These are phyloP conservation scores for Elachura formosa DNA, from an alignment of 2,113 vertebrate genomes.

Conservation along the genomic window DNA sequence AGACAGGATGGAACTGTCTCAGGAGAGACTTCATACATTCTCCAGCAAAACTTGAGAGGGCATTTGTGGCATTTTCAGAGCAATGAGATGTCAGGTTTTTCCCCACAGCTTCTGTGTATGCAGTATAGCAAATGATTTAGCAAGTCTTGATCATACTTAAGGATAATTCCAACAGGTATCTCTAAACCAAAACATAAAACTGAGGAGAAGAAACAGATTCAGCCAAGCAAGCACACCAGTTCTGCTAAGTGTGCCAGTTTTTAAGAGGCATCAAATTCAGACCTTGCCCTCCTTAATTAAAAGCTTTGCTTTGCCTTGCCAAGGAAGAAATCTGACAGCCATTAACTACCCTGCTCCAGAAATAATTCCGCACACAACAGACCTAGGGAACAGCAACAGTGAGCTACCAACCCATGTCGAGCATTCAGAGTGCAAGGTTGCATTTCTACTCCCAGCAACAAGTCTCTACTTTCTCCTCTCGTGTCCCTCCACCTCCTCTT, in stretches of 20 bases:
- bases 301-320: conserved; percentile 19
- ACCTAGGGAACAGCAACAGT: not conserved
- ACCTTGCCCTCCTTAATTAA: conserved; percentile 19
- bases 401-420: conserved; percentile 15
- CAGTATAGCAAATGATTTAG: not conserved
- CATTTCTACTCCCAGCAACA: not conserved
- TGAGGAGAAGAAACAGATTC: not conserved
- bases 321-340: not conserved
- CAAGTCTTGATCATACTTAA: not conserved
- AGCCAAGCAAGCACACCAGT: not conserved
- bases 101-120: not conserved
- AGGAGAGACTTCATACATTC: not conserved
- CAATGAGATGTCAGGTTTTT: not conserved
- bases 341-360: not conserved
- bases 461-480: not conserved
- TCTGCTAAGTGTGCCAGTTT: not conserved
- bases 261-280: not conserved
- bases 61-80: not conserved
- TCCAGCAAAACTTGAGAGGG: not conserved
- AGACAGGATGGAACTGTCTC: not conserved
- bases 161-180: not conserved
- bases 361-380: not conserved
- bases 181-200: not conserved
- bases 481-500: not conserved
- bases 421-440: conserved; percentile 49